Percentiles rank a stretch among this genome's conserved stretches.
Conservation (phyloP, 1,140 invertebrate species). For the Orussus abietinus region DNA sequence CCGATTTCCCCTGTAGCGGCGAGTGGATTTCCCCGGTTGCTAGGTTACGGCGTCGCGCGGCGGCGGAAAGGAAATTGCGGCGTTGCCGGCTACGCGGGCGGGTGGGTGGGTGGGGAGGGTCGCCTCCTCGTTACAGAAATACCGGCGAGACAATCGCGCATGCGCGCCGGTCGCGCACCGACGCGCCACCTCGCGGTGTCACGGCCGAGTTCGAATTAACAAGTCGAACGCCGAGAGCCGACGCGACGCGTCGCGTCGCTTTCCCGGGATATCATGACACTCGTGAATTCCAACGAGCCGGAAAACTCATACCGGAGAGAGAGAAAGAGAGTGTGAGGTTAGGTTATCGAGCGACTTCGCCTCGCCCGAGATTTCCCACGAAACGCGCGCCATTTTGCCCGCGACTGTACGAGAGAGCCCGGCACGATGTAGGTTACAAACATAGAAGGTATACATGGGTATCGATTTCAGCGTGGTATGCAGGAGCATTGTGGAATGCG, state of each 20-base stretch:
- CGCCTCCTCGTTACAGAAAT: too few relatives aligned
- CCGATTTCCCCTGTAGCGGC: too few relatives aligned
- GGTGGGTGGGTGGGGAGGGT: too few relatives aligned
- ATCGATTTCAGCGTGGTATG: slow-evolving; percentile 50
- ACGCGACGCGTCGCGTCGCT: too few relatives aligned
- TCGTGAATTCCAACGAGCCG: too few relatives aligned
- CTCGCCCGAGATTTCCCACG: slow-evolving; percentile 16
- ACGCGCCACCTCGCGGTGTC: slow-evolving; percentile 30
- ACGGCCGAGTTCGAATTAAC: slow-evolving; percentile 46
- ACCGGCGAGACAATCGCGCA: slow-evolving; percentile 28
- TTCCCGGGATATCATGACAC: too few relatives aligned
- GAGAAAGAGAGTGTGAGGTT: too few relatives aligned
- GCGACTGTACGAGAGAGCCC: slow-evolving; percentile 32
- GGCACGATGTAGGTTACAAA: slow-evolving; percentile 48
- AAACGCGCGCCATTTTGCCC: slow-evolving; percentile 19
- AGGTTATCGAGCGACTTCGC: too few relatives aligned
- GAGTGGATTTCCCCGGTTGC: too few relatives aligned
- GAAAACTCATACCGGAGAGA: too few relatives aligned
- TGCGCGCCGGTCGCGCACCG: slow-evolving; percentile 3
- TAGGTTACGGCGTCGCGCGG: not conserved
- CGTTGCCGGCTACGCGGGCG: too few relatives aligned
- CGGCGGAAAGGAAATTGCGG: not conserved
- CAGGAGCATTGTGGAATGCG: slow-evolving; percentile 48
- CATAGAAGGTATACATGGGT: slow-evolving; percentile 39
- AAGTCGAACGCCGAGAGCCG: slow-evolving; percentile 24